phyloP scores from a whole-genome alignment of 2,113 vertebrate species.

The Megaleporinus macrocephalus region DNA sequence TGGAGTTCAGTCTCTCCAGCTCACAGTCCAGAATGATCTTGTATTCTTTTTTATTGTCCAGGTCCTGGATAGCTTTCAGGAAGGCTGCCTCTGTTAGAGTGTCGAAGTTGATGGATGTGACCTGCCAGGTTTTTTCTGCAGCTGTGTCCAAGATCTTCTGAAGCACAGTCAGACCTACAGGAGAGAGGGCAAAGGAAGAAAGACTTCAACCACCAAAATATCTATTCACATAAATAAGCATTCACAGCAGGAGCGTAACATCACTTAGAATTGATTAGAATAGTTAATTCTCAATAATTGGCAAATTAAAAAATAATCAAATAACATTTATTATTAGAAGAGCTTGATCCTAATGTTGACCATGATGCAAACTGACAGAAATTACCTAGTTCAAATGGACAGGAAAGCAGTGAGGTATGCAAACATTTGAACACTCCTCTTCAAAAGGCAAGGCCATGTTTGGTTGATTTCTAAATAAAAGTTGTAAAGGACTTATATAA shows the following conservation, averaged over 20 bases:
- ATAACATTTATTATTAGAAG: too few species aligned
- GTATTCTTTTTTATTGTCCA: conserved; percentile 92
- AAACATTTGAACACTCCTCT: too few species aligned
- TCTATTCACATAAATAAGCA: not conserved
- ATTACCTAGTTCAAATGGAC: too few species aligned
- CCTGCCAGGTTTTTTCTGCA: conserved; percentile 93
- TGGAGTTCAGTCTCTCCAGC: conserved; percentile 87
- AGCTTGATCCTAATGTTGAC: too few species aligned
- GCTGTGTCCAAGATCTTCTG: conserved; percentile 95
- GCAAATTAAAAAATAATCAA: too few species aligned
- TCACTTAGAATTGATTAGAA: too few species aligned
- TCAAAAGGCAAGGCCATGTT: too few species aligned
- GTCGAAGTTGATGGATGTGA: conserved; percentile 94
- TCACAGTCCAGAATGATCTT: conserved; percentile 94
- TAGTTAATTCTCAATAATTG: too few species aligned
- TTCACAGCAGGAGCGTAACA: not conserved
- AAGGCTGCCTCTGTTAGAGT: conserved; percentile 88
- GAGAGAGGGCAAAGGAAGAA: not conserved
- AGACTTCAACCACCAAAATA: not conserved
- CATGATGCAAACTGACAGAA: too few species aligned
- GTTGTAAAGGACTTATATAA: too few species aligned
- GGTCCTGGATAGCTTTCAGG: conserved; percentile 87
- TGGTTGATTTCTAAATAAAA: too few species aligned
- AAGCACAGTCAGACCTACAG: conserved; percentile 87
- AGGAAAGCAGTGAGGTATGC: too few species aligned